A percentile compares a stretch with the other conserved stretches of the same genome.
Evolutionary conservation across 2,797 vertebrate species (phyloP).

Genomic region (Muscicapa striata): DNA sequence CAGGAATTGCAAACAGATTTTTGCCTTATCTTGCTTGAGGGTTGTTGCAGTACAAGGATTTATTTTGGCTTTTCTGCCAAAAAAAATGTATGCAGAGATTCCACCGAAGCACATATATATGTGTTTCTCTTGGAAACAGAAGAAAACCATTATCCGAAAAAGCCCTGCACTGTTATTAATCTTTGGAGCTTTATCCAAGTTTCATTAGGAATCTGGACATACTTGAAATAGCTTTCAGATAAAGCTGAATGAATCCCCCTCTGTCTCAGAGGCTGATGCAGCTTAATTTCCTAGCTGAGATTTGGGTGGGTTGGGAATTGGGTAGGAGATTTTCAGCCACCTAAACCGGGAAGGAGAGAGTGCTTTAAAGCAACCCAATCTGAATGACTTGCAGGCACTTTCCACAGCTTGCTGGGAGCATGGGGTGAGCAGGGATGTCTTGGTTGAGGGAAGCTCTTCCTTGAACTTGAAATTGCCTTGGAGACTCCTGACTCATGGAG

Average conservation of each 20-base stretch:
- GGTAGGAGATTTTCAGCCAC: constrained; percentile 37
- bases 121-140: constrained; percentile 71
- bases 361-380: background rate
- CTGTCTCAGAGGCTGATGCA: constrained; percentile 47
- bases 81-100: constrained; percentile 33
- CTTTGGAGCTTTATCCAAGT: constrained; percentile 55
- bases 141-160: constrained; percentile 39
- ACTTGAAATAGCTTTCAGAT: constrained; percentile 67
- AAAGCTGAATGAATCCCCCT: constrained; percentile 59
- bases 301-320: background rate
- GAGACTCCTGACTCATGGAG: background rate
- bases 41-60: constrained; percentile 46
- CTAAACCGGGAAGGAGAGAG: background rate
- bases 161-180: constrained; percentile 60
- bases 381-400: background rate
- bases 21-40: constrained; percentile 33
- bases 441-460: background rate
- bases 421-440: background rate
- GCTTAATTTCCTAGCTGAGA: constrained; percentile 55
- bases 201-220: constrained; percentile 68
- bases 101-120: constrained; percentile 21
- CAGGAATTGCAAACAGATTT: constrained; percentile 14
- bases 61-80: constrained; percentile 42
- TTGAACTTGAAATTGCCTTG: background rate
- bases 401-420: background rate